Percentiles rank a stretch among this genome's conserved stretches.
Conservation (phyloP, 2,888 invertebrate genomes). For the Poecilobothrus nobilitatus region DNA sequence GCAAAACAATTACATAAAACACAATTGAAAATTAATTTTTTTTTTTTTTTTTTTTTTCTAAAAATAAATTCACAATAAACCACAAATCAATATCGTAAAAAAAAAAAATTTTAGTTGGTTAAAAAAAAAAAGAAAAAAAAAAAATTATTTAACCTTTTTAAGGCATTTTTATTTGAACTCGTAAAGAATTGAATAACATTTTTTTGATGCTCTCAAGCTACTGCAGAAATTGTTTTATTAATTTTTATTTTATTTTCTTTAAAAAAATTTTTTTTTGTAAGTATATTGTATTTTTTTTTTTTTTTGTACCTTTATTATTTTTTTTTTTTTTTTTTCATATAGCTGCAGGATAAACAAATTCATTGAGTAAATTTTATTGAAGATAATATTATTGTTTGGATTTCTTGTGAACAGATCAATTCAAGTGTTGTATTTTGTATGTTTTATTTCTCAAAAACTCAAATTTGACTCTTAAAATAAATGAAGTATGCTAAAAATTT, state of each 20-base stretch:
- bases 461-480: neutral
- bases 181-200: neutral
- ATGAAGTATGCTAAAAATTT: neutral
- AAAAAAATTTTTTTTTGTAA: neutral
- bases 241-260: neutral
- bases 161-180: neutral
- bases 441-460: too few species aligned
- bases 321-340: neutral
- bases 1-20: too few species aligned
- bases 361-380: neutral
- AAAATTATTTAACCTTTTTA: neutral
- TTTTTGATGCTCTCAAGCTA: conserved; percentile 5
- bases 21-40: too few species aligned
- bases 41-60: too few species aligned
- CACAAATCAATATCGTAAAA: too few species aligned
- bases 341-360: neutral
- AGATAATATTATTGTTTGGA: neutral
- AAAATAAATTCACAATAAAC: too few species aligned
- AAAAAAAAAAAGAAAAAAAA: too few species aligned
- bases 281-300: too few species aligned
- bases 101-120: too few species aligned
- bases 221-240: conserved; percentile 3
- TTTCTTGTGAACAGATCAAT: too few species aligned
- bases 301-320: neutral
- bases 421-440: too few species aligned